phyloP scores from a whole-genome alignment of 2,888 invertebrate species.

The Keiferia lycopersicella region DNA sequence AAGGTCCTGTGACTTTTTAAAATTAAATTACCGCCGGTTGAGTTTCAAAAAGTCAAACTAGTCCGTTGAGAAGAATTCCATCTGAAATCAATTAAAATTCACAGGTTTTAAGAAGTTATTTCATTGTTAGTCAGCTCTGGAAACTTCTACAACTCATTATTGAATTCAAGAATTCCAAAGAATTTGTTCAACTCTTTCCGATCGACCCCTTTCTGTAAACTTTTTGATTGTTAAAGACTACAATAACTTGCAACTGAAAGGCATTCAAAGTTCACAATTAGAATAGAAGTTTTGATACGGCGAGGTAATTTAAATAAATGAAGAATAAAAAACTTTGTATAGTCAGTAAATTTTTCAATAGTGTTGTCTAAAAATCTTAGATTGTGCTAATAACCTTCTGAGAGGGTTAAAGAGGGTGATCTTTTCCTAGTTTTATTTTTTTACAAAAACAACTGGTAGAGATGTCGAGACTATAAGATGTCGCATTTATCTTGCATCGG shows the following conservation, averaged over 20 bases:
- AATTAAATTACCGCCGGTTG: background rate
- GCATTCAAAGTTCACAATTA: background rate
- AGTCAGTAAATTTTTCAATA: too few species aligned
- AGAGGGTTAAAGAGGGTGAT: too few species aligned
- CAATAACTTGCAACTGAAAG: slow-evolving; percentile 11
- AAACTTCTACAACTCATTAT: slow-evolving; percentile 17
- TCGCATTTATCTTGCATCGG: too few species aligned
- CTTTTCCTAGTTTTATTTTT: too few species aligned
- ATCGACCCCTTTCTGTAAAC: slow-evolving; percentile 11
- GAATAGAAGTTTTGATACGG: background rate
- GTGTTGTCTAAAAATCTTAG: too few species aligned
- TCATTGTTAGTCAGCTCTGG: slow-evolving; percentile 8
- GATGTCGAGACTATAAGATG: too few species aligned
- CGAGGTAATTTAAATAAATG: background rate
- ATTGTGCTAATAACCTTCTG: too few species aligned
- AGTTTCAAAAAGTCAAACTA: background rate
- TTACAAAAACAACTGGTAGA: too few species aligned
- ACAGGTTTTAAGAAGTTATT: slow-evolving; percentile 18
- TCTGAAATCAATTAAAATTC: slow-evolving; percentile 22
- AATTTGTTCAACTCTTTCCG: slow-evolving; percentile 15
- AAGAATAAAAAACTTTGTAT: background rate
- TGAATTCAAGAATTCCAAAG: slow-evolving; percentile 12
- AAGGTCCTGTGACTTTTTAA: too few species aligned
- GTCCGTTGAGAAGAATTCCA: background rate
- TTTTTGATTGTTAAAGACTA: slow-evolving; percentile 10